phyloP scores from a whole-genome alignment of 1,140 invertebrate genomes.

The Drosophila kohkoa region DNA sequence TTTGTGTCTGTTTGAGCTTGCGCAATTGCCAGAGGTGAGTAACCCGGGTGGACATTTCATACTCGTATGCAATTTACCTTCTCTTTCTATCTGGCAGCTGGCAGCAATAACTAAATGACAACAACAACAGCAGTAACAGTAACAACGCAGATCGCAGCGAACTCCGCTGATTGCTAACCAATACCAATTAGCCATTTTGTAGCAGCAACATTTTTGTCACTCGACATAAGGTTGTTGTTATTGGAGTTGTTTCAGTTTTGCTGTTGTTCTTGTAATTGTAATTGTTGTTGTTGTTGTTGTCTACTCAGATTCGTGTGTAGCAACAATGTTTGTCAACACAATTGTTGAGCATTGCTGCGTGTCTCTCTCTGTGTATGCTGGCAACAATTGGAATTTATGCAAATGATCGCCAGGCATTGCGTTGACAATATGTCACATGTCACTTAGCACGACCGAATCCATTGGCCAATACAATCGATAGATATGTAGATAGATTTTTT shows the following conservation, averaged over 20 bases:
- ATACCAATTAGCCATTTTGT: constrained; percentile 82
- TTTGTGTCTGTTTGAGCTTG: not conserved
- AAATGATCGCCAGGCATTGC: constrained; percentile 78
- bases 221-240: constrained; percentile 44
- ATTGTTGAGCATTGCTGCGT: constrained; percentile 53
- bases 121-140: constrained; percentile 10
- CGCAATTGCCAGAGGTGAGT: constrained; percentile 30
- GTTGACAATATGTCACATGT: constrained; percentile 84
- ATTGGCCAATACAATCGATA: constrained; percentile 51
- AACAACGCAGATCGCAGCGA: constrained; percentile 51
- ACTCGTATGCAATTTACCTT: constrained; percentile 25
- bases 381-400: constrained; percentile 78
- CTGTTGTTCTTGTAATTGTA: constrained; percentile 17
- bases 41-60: constrained; percentile 13
- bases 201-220: constrained; percentile 81
- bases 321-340: constrained; percentile 82
- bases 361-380: constrained; percentile 14
- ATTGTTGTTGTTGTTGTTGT: constrained; percentile 30
- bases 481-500: constrained; percentile 59
- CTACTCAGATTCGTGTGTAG: constrained; percentile 64
- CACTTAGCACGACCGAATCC: constrained; percentile 64
- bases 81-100: constrained; percentile 32
- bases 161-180: constrained; percentile 65
- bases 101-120: constrained; percentile 30
- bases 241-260: constrained; percentile 11